A percentile compares a stretch with the other conserved stretches of the same genome.
Evolutionary conservation across 2,888 invertebrate species (phyloP).

Genomic region (Anticlea derivata): DNA sequence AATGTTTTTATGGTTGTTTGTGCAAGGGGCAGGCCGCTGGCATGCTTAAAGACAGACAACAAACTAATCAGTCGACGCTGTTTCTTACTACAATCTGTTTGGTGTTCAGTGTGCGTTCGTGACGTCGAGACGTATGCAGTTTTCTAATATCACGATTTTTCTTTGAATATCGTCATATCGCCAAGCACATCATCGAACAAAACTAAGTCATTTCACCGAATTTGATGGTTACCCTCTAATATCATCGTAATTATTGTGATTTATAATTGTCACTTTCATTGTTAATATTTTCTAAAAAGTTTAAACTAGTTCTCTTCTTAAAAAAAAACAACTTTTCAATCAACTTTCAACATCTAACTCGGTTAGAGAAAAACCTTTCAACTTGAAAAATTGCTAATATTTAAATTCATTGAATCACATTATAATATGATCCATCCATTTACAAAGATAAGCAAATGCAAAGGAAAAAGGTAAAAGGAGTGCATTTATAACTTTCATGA

Average conservation of each 20-base stretch:
- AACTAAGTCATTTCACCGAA: constrained; percentile 46
- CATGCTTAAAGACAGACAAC: constrained; percentile 62
- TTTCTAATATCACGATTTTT: constrained; percentile 37
- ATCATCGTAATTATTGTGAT: constrained; percentile 52
- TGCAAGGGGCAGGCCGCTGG: constrained; percentile 51
- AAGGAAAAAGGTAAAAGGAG: too few species aligned
- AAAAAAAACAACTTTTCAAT: not conserved
- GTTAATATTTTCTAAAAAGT: constrained; percentile 43
- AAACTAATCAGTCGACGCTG: constrained; percentile 66
- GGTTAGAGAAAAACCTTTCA: too few species aligned
- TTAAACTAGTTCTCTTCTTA: not conserved
- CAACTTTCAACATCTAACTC: too few species aligned
- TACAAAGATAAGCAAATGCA: too few species aligned
- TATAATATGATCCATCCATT: too few species aligned
- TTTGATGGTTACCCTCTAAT: constrained; percentile 49
- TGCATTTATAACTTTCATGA: too few species aligned
- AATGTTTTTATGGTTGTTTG: constrained; percentile 9
- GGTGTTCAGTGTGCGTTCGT: constrained; percentile 80
- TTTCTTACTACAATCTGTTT: constrained; percentile 59
- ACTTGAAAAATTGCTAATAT: too few species aligned
- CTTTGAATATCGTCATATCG: constrained; percentile 10
- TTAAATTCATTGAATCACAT: too few species aligned
- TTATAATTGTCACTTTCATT: constrained; percentile 37
- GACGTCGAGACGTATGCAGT: constrained; percentile 50
- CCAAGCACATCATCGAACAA: constrained; percentile 23